These are phyloP conservation scores for Danaus plexippus DNA, from an alignment of 1,140 invertebrate genomes.

Conservation along the genomic window DNA sequence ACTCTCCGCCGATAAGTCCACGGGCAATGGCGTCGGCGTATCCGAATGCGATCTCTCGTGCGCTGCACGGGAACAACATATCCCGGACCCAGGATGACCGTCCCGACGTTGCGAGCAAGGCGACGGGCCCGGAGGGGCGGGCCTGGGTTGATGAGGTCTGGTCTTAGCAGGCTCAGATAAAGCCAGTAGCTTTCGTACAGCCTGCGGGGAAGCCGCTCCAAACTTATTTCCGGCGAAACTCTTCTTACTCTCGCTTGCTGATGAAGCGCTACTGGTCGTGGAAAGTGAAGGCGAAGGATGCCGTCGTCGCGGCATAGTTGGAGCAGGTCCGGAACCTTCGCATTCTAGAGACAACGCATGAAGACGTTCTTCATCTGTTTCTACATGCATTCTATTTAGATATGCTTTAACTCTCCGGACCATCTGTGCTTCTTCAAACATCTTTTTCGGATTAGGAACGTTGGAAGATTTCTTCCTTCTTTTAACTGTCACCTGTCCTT, in stretches of 20 bases:
- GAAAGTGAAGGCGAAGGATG: slow-evolving; percentile 91
- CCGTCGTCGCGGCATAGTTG: slow-evolving; percentile 75
- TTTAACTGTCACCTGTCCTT: slow-evolving; percentile 88
- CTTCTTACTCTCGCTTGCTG: slow-evolving; percentile 84
- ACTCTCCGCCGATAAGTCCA: slow-evolving; percentile 93
- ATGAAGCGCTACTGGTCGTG: slow-evolving; percentile 91
- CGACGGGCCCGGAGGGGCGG: slow-evolving; percentile 73
- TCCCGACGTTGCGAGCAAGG: slow-evolving; percentile 79
- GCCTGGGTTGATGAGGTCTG: slow-evolving; percentile 85
- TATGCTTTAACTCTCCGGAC: slow-evolving; percentile 96
- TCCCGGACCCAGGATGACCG: slow-evolving; percentile 67
- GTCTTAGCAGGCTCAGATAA: slow-evolving; percentile 91
- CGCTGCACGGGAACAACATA: slow-evolving; percentile 70
- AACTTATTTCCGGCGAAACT: slow-evolving; percentile 78
- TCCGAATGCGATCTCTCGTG: slow-evolving; percentile 94
- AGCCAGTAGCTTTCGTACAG: slow-evolving; percentile 92
- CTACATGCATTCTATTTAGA: slow-evolving; percentile 91
- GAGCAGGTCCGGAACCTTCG: slow-evolving; percentile 79
- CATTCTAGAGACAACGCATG: slow-evolving; percentile 92
- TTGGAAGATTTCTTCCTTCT: slow-evolving; percentile 91
- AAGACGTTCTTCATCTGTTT: slow-evolving; percentile 91
- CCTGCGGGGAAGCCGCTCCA: slow-evolving; percentile 95
- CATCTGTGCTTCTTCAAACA: slow-evolving; percentile 99
- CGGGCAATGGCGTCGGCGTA: slow-evolving; percentile 85
- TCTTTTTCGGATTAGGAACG: slow-evolving; percentile 95